phyloP scores from a whole-genome alignment of 2,113 vertebrate genomes.

The Gavia stellata region DNA sequence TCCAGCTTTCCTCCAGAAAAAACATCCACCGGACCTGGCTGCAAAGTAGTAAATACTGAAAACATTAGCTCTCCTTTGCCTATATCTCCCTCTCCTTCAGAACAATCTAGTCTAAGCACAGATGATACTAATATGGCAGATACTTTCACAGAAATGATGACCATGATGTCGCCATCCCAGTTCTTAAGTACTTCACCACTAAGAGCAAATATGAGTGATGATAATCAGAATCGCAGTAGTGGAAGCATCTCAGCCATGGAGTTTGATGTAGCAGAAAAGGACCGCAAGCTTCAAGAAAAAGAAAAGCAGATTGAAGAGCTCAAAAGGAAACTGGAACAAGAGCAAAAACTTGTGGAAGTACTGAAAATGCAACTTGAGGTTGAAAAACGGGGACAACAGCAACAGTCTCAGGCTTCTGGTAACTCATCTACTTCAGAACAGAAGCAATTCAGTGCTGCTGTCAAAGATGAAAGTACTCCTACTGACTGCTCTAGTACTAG shows the following conservation, averaged over 20 bases:
- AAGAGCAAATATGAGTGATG: slow-evolving; percentile 60
- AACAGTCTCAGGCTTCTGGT: slow-evolving; percentile 24
- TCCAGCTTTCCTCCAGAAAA: slow-evolving; percentile 65
- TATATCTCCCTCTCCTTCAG: slow-evolving; percentile 79
- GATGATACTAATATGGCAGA: slow-evolving; percentile 78
- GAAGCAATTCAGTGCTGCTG: neutral
- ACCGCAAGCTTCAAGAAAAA: slow-evolving; percentile 92
- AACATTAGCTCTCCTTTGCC: slow-evolving; percentile 77
- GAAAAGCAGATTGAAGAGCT: slow-evolving; percentile 95
- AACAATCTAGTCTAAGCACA: slow-evolving; percentile 79
- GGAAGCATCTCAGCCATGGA: slow-evolving; percentile 65
- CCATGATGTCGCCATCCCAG: slow-evolving; percentile 69
- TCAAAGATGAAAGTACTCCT: slow-evolving; percentile 70
- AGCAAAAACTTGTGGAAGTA: slow-evolving; percentile 93
- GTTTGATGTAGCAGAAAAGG: slow-evolving; percentile 78
- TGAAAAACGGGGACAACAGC: slow-evolving; percentile 84
- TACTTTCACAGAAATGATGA: slow-evolving; percentile 73
- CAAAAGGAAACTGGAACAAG: slow-evolving; percentile 92
- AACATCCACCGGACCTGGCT: slow-evolving; percentile 29
- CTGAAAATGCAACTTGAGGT: slow-evolving; percentile 96
- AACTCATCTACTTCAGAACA: slow-evolving; percentile 46
- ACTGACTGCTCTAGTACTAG: slow-evolving; percentile 71
- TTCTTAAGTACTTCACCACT: slow-evolving; percentile 66
- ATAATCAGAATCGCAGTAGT: slow-evolving; percentile 52
- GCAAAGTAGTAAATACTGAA: slow-evolving; percentile 58